phyloP scores from a whole-genome alignment of 2,113 vertebrate genomes.

The Genyomyrus donnyi region DNA sequence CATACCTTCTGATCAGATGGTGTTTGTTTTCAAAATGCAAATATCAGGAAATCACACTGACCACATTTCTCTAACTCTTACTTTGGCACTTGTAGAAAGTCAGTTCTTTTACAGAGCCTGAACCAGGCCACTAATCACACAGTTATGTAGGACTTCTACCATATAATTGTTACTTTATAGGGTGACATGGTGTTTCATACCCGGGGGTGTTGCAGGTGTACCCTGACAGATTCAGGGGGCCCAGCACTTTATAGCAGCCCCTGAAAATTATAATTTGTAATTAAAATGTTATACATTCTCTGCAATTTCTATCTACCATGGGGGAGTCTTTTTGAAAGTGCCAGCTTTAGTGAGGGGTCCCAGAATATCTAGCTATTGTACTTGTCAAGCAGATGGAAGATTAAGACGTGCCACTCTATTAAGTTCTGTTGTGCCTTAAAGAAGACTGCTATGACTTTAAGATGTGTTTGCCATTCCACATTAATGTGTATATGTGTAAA shows the following conservation, averaged over 20 bases:
- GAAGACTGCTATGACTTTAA: too few relatives aligned
- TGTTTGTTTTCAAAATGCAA: neutral
- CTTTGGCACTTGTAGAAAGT: neutral
- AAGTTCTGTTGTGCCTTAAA: too few relatives aligned
- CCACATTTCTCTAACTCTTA: neutral
- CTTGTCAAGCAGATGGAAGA: neutral
- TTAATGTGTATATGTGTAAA: neutral
- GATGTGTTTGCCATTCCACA: too few relatives aligned
- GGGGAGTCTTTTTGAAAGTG: neutral
- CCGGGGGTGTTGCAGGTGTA: neutral
- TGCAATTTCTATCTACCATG: neutral
- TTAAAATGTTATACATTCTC: neutral
- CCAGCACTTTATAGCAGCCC: neutral
- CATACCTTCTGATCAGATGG: neutral
- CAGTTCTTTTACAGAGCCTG: neutral
- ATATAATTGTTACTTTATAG: neutral
- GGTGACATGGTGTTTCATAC: neutral
- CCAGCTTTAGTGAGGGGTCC: neutral
- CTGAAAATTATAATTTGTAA: neutral
- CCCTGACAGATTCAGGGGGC: neutral
- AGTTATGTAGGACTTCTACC: neutral
- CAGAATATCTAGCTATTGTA: neutral
- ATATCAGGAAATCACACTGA: neutral
- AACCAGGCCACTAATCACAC: neutral
- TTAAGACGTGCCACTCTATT: too few relatives aligned